Conservation (phyloP, 2,888 invertebrate species). For the Agrotis puta region DNA sequence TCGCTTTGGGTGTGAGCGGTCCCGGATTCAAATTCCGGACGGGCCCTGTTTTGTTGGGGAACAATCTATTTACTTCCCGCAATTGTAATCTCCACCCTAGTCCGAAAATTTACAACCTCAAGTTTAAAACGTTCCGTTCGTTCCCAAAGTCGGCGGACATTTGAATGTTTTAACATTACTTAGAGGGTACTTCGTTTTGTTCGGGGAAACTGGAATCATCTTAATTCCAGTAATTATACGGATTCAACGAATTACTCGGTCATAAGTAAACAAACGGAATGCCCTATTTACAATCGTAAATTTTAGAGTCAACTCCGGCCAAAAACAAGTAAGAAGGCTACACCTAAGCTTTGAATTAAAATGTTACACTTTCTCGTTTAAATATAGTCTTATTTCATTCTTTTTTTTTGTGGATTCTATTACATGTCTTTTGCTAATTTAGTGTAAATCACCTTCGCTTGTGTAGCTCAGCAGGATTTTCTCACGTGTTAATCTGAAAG, state of each 20-base stretch:
- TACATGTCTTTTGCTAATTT: background rate
- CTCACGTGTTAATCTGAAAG: too few species aligned
- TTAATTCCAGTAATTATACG: slow-evolving; percentile 91
- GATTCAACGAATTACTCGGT: slow-evolving; percentile 90
- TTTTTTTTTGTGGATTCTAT: background rate
- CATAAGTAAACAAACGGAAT: slow-evolving; percentile 90
- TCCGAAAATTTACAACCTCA: slow-evolving; percentile 86
- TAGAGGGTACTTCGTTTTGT: slow-evolving; percentile 81
- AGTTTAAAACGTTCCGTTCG: slow-evolving; percentile 74
- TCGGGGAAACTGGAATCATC: slow-evolving; percentile 87
- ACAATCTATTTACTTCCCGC: slow-evolving; percentile 76
- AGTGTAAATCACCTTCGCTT: background rate
- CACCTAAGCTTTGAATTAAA: slow-evolving; percentile 50
- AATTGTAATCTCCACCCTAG: slow-evolving; percentile 78
- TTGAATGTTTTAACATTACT: slow-evolving; percentile 90
- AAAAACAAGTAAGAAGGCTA: slow-evolving; percentile 37
- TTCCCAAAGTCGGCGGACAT: slow-evolving; percentile 81
- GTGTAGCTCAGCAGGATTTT: too few species aligned
- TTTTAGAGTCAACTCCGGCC: slow-evolving; percentile 71
- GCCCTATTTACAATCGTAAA: slow-evolving; percentile 90
- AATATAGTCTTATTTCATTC: slow-evolving; percentile 8
- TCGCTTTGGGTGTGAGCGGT: slow-evolving; percentile 90
- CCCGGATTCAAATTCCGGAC: slow-evolving; percentile 90
- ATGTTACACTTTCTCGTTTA: slow-evolving; percentile 27
- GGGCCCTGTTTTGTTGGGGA: slow-evolving; percentile 76